Evolutionary conservation across 30 jellyfish, hydroid and myxozoan genomes (phyloP), one percentile per base, ranked within the genome.

Genomic region (Pseudorhiza aurosa): DNA sequence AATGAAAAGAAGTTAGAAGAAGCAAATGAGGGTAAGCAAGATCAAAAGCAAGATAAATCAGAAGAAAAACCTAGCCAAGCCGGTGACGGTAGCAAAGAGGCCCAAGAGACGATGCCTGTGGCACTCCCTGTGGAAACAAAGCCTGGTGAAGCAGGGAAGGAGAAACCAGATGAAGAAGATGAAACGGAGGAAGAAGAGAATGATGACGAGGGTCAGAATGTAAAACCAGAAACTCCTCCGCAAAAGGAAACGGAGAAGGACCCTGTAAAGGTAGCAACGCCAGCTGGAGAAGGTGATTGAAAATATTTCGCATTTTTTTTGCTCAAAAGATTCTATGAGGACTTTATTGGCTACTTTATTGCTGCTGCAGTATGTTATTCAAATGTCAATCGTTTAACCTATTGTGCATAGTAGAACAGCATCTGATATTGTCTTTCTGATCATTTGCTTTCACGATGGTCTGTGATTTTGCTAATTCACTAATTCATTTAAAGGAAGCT

Each of bases 131-230:
- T 29, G 27, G 25, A 31, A 14, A 43, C 58, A 30, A 39, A 63
- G 58, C 74, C 83, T 36, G 70, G 55, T 57, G 44, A 24, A 25
- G 59, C 53, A 19, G 76, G 62, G 9, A 25, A 50, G 46, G 75
- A 35, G 55, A 65, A 19, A 35, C n/a, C 63, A 35, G 72, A 12
- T 30, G 87, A 55, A 30, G 44, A 74, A 45, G 51, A 69, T 49
- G 70, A 69, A 45, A 31, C 53, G 22, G 82, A 60, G 45, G 72
- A 74, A 31, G 76, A 53, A 24, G 76, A 42, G 19, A 72, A 64
- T 1, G 82, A 77, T 9, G 64, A 64, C n/a, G 73, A 33, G 5
- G 18, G 37, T 35, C 68, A 70, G 58, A 50, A 70, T 1, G 15
- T 11, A 22, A 31, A 46, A 46, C 58, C 83, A 70, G 9, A 32